Conservation (phyloP, 2,888 invertebrate genomes). For the Parnassius glacialis region DNA sequence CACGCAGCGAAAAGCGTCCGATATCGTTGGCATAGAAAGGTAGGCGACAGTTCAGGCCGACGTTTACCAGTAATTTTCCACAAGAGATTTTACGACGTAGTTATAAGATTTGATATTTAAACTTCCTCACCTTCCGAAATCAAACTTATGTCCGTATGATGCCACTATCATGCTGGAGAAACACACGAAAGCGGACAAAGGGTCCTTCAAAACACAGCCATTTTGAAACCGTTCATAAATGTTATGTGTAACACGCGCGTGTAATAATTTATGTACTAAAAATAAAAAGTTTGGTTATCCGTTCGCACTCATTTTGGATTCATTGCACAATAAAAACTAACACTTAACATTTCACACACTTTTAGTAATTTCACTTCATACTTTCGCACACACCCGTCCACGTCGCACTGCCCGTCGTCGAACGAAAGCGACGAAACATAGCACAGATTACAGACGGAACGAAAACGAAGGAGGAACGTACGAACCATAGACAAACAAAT, state of each 20-base stretch:
- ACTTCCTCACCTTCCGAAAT: slow-evolving; percentile 83
- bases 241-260: slow-evolving; percentile 71
- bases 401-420: slow-evolving; percentile 70
- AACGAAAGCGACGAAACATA: slow-evolving; percentile 68
- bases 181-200: slow-evolving; percentile 83
- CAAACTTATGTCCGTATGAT: slow-evolving; percentile 82
- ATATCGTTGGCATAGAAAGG: slow-evolving; percentile 73
- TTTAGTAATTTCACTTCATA: slow-evolving; percentile 79
- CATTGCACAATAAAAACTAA: slow-evolving; percentile 73
- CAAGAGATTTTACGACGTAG: slow-evolving; percentile 43
- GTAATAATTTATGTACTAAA: slow-evolving; percentile 53
- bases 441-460: slow-evolving; percentile 36
- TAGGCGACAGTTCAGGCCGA: slow-evolving; percentile 60
- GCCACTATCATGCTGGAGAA: slow-evolving; percentile 86
- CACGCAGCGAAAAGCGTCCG: slow-evolving; percentile 71
- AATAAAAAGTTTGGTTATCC: slow-evolving; percentile 60
- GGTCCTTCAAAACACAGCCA: slow-evolving; percentile 87
- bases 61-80: slow-evolving; percentile 74
- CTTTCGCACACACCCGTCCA: slow-evolving; percentile 79
- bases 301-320: slow-evolving; percentile 78
- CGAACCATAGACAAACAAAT: too few species aligned
- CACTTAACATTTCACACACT: slow-evolving; percentile 80
- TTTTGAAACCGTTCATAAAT: slow-evolving; percentile 83
- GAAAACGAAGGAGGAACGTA: neutral
- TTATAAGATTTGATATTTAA: slow-evolving; percentile 47